These are phyloP conservation scores for Nansenia antarctica DNA, from an alignment of 2,113 vertebrate species.

Conservation along the genomic window DNA sequence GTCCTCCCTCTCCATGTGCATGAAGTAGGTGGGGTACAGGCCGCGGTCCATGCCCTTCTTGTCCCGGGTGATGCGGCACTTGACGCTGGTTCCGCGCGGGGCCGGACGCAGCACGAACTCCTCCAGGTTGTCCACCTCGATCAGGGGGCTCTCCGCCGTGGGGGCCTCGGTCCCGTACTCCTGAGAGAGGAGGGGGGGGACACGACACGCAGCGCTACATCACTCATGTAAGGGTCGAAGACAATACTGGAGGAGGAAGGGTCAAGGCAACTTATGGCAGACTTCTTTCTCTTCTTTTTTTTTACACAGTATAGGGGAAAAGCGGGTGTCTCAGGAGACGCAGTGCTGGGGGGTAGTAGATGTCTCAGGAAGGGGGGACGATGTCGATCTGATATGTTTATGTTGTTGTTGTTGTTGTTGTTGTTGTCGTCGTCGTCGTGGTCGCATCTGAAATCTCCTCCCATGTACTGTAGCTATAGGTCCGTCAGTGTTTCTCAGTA, in stretches of 20 bases:
- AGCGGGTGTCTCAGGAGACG: too few species aligned
- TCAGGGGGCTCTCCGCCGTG: conserved; percentile 68
- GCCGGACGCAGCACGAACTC: conserved; percentile 89
- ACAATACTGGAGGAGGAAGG: neutral
- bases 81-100: conserved; percentile 84
- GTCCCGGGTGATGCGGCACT: conserved; percentile 90
- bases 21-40: conserved; percentile 94
- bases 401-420: too few species aligned
- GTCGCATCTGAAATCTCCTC: too few species aligned
- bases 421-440: too few species aligned
- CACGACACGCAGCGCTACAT: neutral
- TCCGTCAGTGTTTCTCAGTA: too few species aligned
- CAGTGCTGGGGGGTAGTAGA: too few species aligned
- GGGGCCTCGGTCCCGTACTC: conserved; percentile 76
- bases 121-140: conserved; percentile 86
- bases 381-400: too few species aligned
- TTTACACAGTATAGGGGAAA: too few species aligned
- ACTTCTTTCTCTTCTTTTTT: too few species aligned
- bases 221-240: neutral
- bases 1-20: conserved; percentile 95
- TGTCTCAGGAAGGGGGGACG: too few species aligned
- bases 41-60: conserved; percentile 96
- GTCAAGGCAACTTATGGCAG: neutral
- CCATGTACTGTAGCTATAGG: too few species aligned
- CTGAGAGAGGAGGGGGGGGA: conserved; percentile 60